Conservation (phyloP, 1,140 invertebrate genomes). For the Zophobas atratus region DNA sequence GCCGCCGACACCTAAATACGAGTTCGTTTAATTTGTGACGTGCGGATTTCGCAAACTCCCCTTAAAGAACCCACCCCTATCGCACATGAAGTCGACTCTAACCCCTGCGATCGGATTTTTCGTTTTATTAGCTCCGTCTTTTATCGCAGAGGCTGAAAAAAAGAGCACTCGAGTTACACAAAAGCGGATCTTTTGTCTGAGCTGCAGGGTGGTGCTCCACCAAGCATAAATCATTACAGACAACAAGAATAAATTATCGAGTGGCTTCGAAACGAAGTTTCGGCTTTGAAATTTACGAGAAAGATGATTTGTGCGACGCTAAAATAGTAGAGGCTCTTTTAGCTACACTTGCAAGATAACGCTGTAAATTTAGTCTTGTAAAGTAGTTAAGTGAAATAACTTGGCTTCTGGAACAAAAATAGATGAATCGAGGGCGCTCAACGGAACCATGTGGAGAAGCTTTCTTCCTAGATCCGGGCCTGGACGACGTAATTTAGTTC, state of each 20-base stretch:
- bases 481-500: constrained; percentile 32
- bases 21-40: constrained; percentile 27
- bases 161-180: constrained; percentile 36
- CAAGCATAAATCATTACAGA: constrained; percentile 33
- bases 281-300: constrained; percentile 15
- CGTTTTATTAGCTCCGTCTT: constrained; percentile 22
- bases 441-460: constrained; percentile 20
- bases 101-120: constrained; percentile 31
- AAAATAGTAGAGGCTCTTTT: constrained; percentile 35
- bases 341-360: constrained; percentile 37
- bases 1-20: constrained; percentile 6
- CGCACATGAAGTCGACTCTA: constrained; percentile 17
- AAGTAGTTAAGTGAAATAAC: constrained; percentile 38
- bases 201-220: constrained; percentile 27
- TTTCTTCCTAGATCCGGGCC: constrained; percentile 35
- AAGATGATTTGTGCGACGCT: constrained; percentile 40
- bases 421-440: constrained; percentile 24
- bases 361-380: constrained; percentile 38
- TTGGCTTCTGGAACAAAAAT: constrained; percentile 31
- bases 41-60: neutral
- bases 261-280: constrained; percentile 23
- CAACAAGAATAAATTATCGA: constrained; percentile 39
- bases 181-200: constrained; percentile 32
- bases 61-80: constrained; percentile 2
- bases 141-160: constrained; percentile 15